Conservation (phyloP, 2,888 invertebrate genomes). For the Leptinotarsa haldemani region DNA sequence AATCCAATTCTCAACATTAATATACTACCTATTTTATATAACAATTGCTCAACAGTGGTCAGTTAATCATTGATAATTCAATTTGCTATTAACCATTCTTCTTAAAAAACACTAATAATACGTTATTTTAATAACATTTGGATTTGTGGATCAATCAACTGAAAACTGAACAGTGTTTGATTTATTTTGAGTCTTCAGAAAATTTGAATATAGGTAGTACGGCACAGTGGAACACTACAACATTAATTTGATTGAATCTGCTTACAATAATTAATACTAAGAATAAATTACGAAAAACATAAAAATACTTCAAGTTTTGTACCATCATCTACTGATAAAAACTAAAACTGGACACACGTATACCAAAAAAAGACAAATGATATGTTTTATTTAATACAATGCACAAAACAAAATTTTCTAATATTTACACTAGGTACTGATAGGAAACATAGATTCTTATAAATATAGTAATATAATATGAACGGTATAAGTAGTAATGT, state of each 20-base stretch:
- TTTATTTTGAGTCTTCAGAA: background rate
- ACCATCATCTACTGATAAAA: conserved; percentile 40
- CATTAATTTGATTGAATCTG: background rate
- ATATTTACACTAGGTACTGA: conserved; percentile 12
- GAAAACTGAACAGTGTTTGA: no score
- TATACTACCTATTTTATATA: no score
- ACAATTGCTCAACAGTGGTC: no score
- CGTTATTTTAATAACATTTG: no score
- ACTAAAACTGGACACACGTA: conserved; percentile 17
- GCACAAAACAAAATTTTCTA: conserved; percentile 7
- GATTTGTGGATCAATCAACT: no score
- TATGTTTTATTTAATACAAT: background rate
- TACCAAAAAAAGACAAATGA: background rate
- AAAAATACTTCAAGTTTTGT: conserved; percentile 40
- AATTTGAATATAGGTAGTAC: background rate
- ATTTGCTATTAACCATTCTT: no score
- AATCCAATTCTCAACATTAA: no score
- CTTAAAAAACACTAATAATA: no score
- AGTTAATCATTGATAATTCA: no score
- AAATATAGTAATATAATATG: background rate
- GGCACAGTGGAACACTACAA: background rate
- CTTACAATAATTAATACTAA: conserved; percentile 29
- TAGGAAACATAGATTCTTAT: conserved; percentile 2
- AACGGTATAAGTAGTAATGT: background rate
- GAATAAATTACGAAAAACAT: conserved; percentile 43